Evolutionary conservation across 2,888 invertebrate species (phyloP).

Genomic region (Leucoma salicis): DNA sequence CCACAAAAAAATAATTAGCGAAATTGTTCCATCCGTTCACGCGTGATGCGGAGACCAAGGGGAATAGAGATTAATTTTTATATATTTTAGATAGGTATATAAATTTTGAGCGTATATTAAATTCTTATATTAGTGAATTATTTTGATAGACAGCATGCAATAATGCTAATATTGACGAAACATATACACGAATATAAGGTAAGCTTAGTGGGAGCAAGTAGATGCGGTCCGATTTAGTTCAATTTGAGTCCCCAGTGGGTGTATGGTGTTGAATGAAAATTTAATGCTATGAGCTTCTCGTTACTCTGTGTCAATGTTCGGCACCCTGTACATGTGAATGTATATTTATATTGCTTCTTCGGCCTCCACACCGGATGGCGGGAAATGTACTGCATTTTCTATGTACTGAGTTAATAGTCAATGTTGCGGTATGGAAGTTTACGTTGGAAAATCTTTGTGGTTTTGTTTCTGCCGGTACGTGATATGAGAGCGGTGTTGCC

Average conservation of each 20-base stretch:
- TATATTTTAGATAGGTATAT: too few species aligned
- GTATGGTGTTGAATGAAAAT: constrained; percentile 50
- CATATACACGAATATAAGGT: constrained; percentile 25
- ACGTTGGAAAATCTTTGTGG: constrained; percentile 9
- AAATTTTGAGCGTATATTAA: too few species aligned
- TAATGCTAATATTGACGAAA: too few species aligned
- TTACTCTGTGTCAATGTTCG: constrained; percentile 51
- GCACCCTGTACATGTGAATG: constrained; percentile 35
- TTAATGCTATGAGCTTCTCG: constrained; percentile 50
- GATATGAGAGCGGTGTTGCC: background rate
- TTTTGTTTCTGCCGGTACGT: constrained; percentile 12
- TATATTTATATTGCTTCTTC: constrained; percentile 33
- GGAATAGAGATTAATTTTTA: too few species aligned
- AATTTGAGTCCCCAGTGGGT: constrained; percentile 50
- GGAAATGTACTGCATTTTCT: constrained; percentile 30
- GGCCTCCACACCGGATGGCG: constrained; percentile 16
- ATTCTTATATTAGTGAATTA: too few species aligned
- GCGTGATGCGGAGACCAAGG: too few species aligned
- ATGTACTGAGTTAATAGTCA: constrained; percentile 31
- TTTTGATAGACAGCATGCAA: too few species aligned
- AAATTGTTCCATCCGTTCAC: too few species aligned
- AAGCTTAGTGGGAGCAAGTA: constrained; percentile 17
- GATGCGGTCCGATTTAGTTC: constrained; percentile 47
- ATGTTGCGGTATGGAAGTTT: constrained; percentile 24
- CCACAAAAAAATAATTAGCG: too few species aligned